These are phyloP conservation scores for Tinea pellionella DNA, from an alignment of 2,888 invertebrate genomes.

Conservation along the genomic window DNA sequence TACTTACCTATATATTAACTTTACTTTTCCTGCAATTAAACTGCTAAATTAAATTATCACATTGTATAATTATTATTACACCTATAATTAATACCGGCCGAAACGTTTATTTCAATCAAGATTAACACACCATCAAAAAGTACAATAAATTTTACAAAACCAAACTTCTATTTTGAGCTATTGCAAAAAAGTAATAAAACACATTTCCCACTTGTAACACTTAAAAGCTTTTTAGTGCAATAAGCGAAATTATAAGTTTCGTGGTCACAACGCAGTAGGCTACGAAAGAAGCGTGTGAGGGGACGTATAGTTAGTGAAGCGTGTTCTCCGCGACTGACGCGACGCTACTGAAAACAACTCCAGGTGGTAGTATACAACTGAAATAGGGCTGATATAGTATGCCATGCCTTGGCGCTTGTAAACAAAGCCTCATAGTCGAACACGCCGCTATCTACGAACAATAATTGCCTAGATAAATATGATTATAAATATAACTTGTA, in stretches of 20 bases:
- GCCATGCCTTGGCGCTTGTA: constrained; percentile 2
- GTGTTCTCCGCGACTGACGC: constrained; percentile 19
- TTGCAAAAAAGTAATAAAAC: neutral
- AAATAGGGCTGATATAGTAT: neutral
- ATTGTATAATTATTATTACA: neutral
- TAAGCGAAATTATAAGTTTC: neutral
- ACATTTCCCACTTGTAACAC: neutral
- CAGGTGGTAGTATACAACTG: neutral
- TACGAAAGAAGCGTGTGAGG: neutral
- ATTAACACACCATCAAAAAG: neutral
- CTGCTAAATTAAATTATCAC: neutral
- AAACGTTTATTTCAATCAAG: neutral
- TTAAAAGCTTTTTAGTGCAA: neutral
- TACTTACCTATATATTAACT: neutral
- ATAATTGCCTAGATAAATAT: neutral
- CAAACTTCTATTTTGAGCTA: neutral
- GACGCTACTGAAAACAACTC: constrained; percentile 17
- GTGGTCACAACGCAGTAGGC: neutral
- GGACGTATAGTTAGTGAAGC: constrained; percentile 18
- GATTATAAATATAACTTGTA: neutral
- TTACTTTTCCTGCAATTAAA: neutral
- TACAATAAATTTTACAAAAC: neutral
- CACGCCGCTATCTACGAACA: neutral
- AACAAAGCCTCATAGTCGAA: neutral
- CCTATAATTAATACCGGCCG: neutral